Evolutionary conservation across 2,113 vertebrate genomes (phyloP), one percentile per base, ranked within the genome.

Genomic region (Campylomormyrus tamandua): DNA sequence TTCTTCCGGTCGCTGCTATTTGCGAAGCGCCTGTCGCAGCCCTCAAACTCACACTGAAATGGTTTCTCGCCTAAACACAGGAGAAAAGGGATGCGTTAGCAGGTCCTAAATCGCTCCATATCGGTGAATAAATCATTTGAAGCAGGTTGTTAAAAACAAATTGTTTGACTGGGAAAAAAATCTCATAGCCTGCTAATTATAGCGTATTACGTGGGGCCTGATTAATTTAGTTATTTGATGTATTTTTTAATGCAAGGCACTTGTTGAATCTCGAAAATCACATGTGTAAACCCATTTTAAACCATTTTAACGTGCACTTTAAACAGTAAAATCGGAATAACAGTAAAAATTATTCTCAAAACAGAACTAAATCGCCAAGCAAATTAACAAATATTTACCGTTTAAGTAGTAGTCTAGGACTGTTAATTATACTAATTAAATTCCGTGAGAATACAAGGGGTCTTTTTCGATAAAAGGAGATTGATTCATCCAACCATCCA

Each of bases 1-100:
- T 97, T 97, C 95, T 97, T 97, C 87, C 96, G 90, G 92, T 97
- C 97, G 91, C 97, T 97, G 94, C 96, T 97, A 94, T 97, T 97
- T 88, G 97, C 96, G 83, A 97, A 97, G 90, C 97, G 96, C 90
- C 97, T 92, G 94, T 97, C 97, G 66, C 97, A 98, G 92, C 96
- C 96, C 56, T 97, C 96, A 48, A 97, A 97, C 89, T 97, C 97
- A 84, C 97, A 98, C 94, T 96, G 95, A 93, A 97, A 98, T 0
- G 97, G 97, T 91, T 97, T 98, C 92, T 97, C 97, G n/a, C 97
- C 97, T 97, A 94, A 9, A 48, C 3, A 84, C 1, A n/a, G 45
- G 45, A 48, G 10, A n/a, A 48, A 46, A 45, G 19, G 21, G 3
- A 48, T 13, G 39, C 45, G 45, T 84, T 48, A 84, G 77, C 3